These are phyloP conservation scores for Bombus consobrinus DNA, from an alignment of 1,140 invertebrate genomes.

Conservation along the genomic window DNA sequence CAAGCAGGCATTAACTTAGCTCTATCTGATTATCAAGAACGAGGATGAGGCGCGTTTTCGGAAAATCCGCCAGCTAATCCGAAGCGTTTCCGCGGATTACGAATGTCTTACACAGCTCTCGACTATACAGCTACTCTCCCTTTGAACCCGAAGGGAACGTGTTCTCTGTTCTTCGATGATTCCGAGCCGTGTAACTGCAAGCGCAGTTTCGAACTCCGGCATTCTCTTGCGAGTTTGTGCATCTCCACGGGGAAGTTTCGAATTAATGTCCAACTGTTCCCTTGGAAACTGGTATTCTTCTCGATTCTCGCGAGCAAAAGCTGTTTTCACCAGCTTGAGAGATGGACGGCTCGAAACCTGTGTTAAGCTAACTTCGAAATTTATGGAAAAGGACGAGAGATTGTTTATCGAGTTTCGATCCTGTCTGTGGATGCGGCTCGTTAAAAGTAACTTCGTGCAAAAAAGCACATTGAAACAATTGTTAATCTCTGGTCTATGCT, in stretches of 20 bases:
- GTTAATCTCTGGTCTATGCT: too few relatives aligned
- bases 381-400: not conserved
- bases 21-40: slow-evolving; percentile 29
- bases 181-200: slow-evolving; percentile 9
- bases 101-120: slow-evolving; percentile 45
- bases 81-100: slow-evolving; percentile 16
- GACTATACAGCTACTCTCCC: not conserved
- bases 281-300: slow-evolving; percentile 3
- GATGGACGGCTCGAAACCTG: not conserved
- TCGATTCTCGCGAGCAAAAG: not conserved
- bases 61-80: slow-evolving; percentile 31
- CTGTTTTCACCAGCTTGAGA: not conserved
- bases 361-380: not conserved
- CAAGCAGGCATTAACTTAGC: slow-evolving; percentile 2
- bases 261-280: slow-evolving; percentile 31
- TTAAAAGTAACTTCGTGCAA: too few relatives aligned
- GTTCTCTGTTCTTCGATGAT: slow-evolving; percentile 36
- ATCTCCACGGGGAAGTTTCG: slow-evolving; percentile 22
- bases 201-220: slow-evolving; percentile 37
- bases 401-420: not conserved
- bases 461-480: too few relatives aligned
- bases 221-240: slow-evolving; percentile 5
- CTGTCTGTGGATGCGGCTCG: too few relatives aligned
- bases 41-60: slow-evolving; percentile 3
- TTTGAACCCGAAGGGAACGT: slow-evolving; percentile 17